Percentiles rank a stretch among this genome's conserved stretches.
phyloP scores from a whole-genome alignment of 2,113 vertebrate species.

The Zosterops hypoxanthus region DNA sequence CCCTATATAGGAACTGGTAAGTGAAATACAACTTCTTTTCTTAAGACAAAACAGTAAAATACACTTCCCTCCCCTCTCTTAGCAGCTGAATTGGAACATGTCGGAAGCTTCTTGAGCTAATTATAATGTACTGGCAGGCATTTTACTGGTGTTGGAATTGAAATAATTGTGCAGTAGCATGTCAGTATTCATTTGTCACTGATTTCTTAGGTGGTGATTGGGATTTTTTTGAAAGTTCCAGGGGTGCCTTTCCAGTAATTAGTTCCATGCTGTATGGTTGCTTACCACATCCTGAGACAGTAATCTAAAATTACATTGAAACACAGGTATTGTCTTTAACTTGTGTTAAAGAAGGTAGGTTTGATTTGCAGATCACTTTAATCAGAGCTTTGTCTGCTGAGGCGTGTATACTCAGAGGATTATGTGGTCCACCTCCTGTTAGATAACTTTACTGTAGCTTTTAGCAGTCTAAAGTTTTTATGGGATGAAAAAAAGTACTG shows the following conservation, averaged over 20 bases:
- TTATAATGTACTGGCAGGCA: background rate
- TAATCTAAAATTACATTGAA: background rate
- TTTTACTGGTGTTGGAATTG: background rate
- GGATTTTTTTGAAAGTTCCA: background rate
- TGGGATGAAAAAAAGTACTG: background rate
- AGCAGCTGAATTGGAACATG: background rate
- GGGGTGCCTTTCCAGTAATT: background rate
- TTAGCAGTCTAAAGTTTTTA: background rate
- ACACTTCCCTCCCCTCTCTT: rapidly evolving
- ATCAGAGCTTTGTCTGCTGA: background rate
- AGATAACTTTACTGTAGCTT: background rate
- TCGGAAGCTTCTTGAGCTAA: background rate
- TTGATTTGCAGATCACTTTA: background rate
- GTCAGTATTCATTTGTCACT: background rate
- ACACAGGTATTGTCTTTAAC: background rate
- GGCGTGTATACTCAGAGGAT: background rate
- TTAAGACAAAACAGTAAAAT: background rate
- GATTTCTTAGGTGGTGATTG: background rate
- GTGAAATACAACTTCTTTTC: background rate
- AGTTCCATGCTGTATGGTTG: background rate
- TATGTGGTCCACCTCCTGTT: background rate
- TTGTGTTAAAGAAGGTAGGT: background rate
- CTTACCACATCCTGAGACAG: background rate
- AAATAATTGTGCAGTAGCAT: background rate
- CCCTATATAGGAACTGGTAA: slow-evolving; percentile 89